Percentiles rank a stretch among this genome's conserved stretches.
Evolutionary conservation across 1,140 invertebrate species (phyloP).

Genomic region (Gryllus bimaculatus): DNA sequence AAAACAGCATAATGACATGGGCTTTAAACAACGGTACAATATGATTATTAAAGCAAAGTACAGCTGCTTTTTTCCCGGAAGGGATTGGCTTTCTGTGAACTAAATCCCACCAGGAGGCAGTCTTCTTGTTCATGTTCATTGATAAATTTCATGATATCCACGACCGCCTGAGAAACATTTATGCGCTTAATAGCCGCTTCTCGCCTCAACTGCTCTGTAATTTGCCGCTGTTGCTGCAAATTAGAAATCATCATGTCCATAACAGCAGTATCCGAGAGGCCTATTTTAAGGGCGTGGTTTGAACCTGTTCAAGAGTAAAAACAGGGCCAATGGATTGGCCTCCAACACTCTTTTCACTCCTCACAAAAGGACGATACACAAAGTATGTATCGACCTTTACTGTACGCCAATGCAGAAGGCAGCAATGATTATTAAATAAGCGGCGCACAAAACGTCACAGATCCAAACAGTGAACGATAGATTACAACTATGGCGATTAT

Average conservation of each 20-base stretch:
- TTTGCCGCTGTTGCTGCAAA: slow-evolving; percentile 81
- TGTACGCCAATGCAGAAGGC: too few species aligned
- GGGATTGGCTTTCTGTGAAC: slow-evolving; percentile 92
- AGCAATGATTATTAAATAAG: too few species aligned
- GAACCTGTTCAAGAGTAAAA: slow-evolving; percentile 11
- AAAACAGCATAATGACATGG: not conserved
- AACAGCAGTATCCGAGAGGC: slow-evolving; percentile 71
- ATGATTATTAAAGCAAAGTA: slow-evolving; percentile 39
- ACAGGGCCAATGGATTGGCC: slow-evolving; percentile 11
- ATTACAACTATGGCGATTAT: too few species aligned
- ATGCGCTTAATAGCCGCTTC: slow-evolving; percentile 85
- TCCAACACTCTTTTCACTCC: not conserved
- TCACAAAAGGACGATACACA: not conserved
- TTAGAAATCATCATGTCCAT: slow-evolving; percentile 86
- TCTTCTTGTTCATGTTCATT: slow-evolving; percentile 89
- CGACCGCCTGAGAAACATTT: slow-evolving; percentile 77
- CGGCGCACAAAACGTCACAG: too few species aligned
- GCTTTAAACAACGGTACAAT: not conserved
- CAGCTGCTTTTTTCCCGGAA: slow-evolving; percentile 95
- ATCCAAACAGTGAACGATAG: too few species aligned
- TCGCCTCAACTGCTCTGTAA: slow-evolving; percentile 85
- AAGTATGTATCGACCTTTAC: too few species aligned
- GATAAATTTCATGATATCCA: slow-evolving; percentile 89
- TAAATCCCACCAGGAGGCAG: slow-evolving; percentile 89
- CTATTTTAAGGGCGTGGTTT: slow-evolving; percentile 45